Evolutionary conservation across 2,113 vertebrate genomes (phyloP), one percentile per base, ranked within the genome.

Genomic region (Phyllostomus discolor): DNA sequence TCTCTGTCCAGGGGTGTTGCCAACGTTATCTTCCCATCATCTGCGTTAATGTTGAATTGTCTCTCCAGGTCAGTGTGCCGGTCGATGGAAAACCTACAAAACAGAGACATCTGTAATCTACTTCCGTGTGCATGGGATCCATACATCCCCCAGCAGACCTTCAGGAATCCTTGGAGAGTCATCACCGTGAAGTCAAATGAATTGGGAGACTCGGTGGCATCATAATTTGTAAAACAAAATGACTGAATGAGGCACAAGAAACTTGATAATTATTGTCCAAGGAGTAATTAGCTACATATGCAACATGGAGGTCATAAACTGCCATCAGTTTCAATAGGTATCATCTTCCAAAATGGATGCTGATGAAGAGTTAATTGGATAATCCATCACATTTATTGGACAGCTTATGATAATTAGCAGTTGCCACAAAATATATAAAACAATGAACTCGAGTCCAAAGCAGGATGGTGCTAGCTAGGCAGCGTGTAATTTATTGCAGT

Each of bases 21-120:
- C 98, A 99, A 97, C 0, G 99, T 99, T 98, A 99, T 99, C 97
- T 99, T 99, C 79, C 99, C 99, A 16, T 99, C 99, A 31, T 99
- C 99, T 73, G 99, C 99, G 0, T 99, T 99, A 93, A 99, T 99
- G 98, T 99, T 99, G 98, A 99, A 99, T 97, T 99, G 99, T 90
- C 99, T 99, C 98, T 99, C 99, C 96, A 99, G 98, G 98, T 99
- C 99, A 31, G 99, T 99, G 96, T 99, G 99, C 10, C 99, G 99
- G 98, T 99, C 99, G 64, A 99, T 99, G 97, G 99, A 99, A 98
- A 99, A 99, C 99, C 99, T 99, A 97, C 90, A 98, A 97, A 98
- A 98, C 17, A 98, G 96, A 98, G 31, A 98, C 7, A 97, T 84
- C 91, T 97, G 97, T 98, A 91, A 98, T 97, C 93, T 87, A 93